Percentiles rank a stretch among this genome's conserved stretches.
phyloP scores from a whole-genome alignment of 2,888 invertebrate genomes.

The Saturnia pavonia region DNA sequence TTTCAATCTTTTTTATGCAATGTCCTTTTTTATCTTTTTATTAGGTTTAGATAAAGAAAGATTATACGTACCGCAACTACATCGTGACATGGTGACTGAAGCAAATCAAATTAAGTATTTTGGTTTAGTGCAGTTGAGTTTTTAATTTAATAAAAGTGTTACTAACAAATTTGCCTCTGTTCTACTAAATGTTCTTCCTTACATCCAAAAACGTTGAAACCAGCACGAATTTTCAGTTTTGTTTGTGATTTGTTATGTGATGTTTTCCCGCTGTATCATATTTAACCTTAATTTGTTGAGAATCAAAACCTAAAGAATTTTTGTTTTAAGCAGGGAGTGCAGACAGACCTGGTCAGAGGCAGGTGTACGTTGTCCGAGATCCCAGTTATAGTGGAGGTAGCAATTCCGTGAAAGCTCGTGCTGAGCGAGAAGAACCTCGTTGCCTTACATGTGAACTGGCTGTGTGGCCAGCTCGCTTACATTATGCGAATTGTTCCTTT shows the following conservation, averaged over 20 bases:
- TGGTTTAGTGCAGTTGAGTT: conserved; percentile 66
- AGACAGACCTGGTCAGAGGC: conserved; percentile 92
- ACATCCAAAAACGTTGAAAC: conserved; percentile 27
- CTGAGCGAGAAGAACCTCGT: conserved; percentile 86
- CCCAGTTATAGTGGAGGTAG: conserved; percentile 84
- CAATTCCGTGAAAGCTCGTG: conserved; percentile 71
- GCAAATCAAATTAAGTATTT: conserved; percentile 78
- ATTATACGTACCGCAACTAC: conserved; percentile 62
- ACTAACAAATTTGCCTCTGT: conserved; percentile 46
- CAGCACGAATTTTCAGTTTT: conserved; percentile 27
- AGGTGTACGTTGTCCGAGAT: conserved; percentile 93
- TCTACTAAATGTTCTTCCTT: conserved; percentile 41
- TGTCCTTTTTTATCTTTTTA: conserved; percentile 43
- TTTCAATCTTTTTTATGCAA: conserved; percentile 21
- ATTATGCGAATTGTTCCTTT: conserved; percentile 93
- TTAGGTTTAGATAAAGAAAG: conserved; percentile 72
- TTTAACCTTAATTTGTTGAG: conserved; percentile 12
- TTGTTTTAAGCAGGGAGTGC: conserved; percentile 84
- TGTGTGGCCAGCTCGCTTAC: conserved; percentile 89
- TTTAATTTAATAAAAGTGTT: conserved; percentile 42
- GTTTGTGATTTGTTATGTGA: conserved; percentile 14
- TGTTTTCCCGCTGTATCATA: neutral
- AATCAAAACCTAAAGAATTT: conserved; percentile 13
- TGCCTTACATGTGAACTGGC: conserved; percentile 94
- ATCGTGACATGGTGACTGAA: conserved; percentile 68